Evolutionary conservation across 2,113 vertebrate genomes (phyloP).

Genomic region (Trichechus manatus): DNA sequence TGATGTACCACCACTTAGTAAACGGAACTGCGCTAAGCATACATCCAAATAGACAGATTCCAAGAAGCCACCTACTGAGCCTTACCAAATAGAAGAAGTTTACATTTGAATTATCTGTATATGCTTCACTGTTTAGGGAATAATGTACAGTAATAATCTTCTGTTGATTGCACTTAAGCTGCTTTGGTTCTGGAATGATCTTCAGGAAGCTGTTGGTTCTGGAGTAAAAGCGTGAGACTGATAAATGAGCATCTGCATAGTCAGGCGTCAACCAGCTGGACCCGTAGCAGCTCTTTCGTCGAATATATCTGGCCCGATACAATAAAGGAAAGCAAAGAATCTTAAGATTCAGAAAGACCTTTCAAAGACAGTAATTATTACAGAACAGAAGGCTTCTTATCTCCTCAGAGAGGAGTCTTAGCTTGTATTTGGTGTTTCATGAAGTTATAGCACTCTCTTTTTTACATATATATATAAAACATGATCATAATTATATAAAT

Average conservation of each 20-base stretch:
- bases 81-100: constrained; percentile 87
- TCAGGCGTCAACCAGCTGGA: constrained; percentile 71
- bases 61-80: background rate
- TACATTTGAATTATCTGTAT: background rate
- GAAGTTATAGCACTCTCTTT: background rate
- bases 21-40: background rate
- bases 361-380: background rate
- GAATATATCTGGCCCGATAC: constrained; percentile 76
- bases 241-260: constrained; percentile 24
- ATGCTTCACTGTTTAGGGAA: constrained; percentile 79
- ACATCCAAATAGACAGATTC: background rate
- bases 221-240: constrained; percentile 86
- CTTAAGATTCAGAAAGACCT: background rate
- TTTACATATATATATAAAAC: background rate
- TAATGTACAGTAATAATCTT: constrained; percentile 69
- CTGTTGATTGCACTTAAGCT: constrained; percentile 84
- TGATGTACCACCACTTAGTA: background rate
- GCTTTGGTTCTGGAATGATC: constrained; percentile 73
- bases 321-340: background rate
- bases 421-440: background rate
- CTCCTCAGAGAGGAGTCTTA: background rate
- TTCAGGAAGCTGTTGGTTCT: constrained; percentile 86
- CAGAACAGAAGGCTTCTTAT: background rate
- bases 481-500: background rate
- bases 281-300: constrained; percentile 77